Evolutionary conservation across 2,113 vertebrate species (phyloP).

Genomic region (Chaetops frenatus): DNA sequence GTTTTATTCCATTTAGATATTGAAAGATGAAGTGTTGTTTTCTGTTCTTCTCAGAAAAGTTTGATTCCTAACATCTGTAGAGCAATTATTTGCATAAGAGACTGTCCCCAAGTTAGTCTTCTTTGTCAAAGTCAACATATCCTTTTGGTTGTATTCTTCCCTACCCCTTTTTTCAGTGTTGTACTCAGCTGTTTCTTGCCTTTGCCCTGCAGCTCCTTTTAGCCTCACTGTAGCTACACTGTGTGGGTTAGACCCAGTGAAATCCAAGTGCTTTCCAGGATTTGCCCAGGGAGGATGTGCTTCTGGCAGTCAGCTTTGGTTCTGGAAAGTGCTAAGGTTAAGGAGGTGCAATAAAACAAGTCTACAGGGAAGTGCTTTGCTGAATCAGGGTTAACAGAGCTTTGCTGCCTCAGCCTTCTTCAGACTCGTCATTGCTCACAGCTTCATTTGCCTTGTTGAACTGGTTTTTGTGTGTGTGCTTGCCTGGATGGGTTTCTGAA

Average conservation of each 20-base stretch:
- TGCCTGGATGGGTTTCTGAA: not conserved
- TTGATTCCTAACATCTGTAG: not conserved
- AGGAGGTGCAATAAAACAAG: not conserved
- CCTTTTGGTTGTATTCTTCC: not conserved
- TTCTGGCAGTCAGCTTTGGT: not conserved
- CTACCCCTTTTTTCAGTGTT: not conserved
- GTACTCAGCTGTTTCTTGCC: not conserved
- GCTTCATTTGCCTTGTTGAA: not conserved
- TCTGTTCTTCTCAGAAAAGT: not conserved
- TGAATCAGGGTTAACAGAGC: not conserved
- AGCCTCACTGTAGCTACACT: not conserved
- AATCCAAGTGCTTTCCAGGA: not conserved
- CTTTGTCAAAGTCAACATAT: not conserved
- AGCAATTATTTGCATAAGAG: not conserved
- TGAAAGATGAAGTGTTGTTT: not conserved
- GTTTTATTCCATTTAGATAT: not conserved
- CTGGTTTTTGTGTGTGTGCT: not conserved
- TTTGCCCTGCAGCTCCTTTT: not conserved
- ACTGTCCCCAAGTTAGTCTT: not conserved
- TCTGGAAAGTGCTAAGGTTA: not conserved
- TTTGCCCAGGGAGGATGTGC: not conserved
- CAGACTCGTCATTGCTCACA: not conserved
- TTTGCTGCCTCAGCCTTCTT: not conserved
- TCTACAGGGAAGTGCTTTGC: not conserved
- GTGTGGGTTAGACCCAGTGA: not conserved